Conservation (phyloP, 2,888 invertebrate species). For the Tricholauxania praeusta region DNA sequence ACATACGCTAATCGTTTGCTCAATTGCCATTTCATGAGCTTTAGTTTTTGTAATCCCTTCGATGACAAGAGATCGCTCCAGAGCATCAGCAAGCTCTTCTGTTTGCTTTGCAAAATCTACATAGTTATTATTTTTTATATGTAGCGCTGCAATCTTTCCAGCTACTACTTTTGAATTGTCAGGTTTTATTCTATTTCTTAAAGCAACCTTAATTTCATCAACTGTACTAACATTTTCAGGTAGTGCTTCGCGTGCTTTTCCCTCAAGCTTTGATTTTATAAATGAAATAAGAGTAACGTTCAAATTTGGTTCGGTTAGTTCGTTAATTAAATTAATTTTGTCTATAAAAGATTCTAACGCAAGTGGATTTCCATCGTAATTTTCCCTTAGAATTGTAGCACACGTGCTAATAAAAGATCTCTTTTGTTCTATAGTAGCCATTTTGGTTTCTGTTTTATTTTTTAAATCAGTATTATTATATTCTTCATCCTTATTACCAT, state of each 20-base stretch:
- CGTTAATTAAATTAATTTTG: slow-evolving; percentile 23
- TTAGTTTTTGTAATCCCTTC: slow-evolving; percentile 2
- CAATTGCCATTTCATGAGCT: not conserved
- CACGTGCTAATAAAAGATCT: not conserved
- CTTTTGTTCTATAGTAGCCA: slow-evolving; percentile 31
- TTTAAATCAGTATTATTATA: too few species aligned
- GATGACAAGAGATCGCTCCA: not conserved
- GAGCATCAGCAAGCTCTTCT: not conserved
- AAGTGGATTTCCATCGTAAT: slow-evolving; percentile 33
- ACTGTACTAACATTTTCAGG: too few species aligned
- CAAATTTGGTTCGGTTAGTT: too few species aligned
- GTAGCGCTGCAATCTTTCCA: not conserved
- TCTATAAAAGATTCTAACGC: slow-evolving; percentile 29
- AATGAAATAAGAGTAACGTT: too few species aligned
- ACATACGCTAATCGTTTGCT: slow-evolving; percentile 1
- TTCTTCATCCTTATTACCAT: too few species aligned
- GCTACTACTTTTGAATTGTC: not conserved
- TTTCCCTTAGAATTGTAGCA: slow-evolving; percentile 14
- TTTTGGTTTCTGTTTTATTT: not conserved
- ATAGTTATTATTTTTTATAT: not conserved
- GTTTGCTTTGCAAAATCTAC: not conserved
- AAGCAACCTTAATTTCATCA: not conserved
- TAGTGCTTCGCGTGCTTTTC: too few species aligned
- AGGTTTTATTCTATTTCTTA: not conserved
- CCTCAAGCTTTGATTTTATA: too few species aligned